phyloP scores from a whole-genome alignment of 2,888 invertebrate genomes.

The Cephus spinipes region DNA sequence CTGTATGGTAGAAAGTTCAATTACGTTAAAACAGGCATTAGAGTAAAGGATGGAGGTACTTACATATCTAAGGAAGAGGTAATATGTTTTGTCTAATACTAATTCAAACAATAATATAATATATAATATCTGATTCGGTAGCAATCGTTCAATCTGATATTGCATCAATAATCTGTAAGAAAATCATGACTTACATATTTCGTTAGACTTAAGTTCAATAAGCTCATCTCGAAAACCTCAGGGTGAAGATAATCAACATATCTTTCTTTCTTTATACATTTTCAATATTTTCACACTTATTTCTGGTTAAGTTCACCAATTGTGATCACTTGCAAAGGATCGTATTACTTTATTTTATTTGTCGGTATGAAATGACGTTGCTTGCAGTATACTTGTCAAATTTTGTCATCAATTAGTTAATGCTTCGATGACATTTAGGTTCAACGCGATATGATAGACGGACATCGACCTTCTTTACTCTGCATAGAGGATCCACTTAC shows the following conservation, averaged over 20 bases:
- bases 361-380: not conserved
- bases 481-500: slow-evolving; percentile 99
- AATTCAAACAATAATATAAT: not conserved
- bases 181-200: slow-evolving; percentile 15
- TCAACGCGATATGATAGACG: slow-evolving; percentile 93
- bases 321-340: not conserved
- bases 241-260: not conserved
- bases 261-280: not conserved
- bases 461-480: slow-evolving; percentile 91
- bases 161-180: slow-evolving; percentile 10
- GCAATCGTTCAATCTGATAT: not conserved
- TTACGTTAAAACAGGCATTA: slow-evolving; percentile 93
- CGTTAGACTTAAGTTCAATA: slow-evolving; percentile 7
- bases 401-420: slow-evolving; percentile 1
- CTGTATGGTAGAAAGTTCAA: slow-evolving; percentile 97
- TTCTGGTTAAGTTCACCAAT: not conserved
- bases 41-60: slow-evolving; percentile 92
- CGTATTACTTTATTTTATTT: not conserved
- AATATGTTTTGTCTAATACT: slow-evolving; percentile 24
- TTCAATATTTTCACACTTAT: not conserved
- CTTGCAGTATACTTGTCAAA: not conserved
- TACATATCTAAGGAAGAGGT: slow-evolving; percentile 94
- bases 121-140: not conserved
- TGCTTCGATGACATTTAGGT: slow-evolving; percentile 65
- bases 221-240: not conserved